phyloP scores from a whole-genome alignment of 2,113 vertebrate species.

The Delphinus delphis region DNA sequence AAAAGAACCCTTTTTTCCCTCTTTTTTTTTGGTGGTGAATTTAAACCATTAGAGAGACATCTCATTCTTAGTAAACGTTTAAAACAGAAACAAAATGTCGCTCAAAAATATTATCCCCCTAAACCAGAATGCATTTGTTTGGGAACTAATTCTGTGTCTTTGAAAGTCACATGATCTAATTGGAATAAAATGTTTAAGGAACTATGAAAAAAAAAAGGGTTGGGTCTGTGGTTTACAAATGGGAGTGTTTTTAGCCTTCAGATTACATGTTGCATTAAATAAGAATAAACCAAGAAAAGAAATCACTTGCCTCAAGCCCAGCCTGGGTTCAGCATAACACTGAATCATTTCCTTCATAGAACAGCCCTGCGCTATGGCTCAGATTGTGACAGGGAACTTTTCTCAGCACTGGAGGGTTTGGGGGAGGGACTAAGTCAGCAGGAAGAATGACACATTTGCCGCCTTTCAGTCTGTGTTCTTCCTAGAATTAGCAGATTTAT shows the following conservation, averaged over 20 bases:
- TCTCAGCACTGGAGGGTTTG: neutral
- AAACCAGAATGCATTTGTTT: slow-evolving; percentile 37
- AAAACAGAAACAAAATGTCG: neutral
- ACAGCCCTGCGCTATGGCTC: neutral
- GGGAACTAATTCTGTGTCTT: slow-evolving; percentile 39
- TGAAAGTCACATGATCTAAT: slow-evolving; percentile 14
- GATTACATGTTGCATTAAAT: slow-evolving; percentile 74
- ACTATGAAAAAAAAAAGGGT: neutral
- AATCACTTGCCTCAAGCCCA: neutral
- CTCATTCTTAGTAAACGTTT: neutral
- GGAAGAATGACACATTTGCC: neutral
- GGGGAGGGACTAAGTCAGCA: slow-evolving; percentile 28
- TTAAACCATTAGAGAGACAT: neutral
- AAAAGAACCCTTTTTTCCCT: neutral
- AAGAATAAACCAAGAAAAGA: slow-evolving; percentile 63
- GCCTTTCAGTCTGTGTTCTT: neutral
- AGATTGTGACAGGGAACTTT: slow-evolving; percentile 56
- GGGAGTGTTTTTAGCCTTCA: slow-evolving; percentile 78
- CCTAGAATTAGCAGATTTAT: neutral
- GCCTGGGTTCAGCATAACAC: slow-evolving; percentile 26
- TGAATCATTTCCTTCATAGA: neutral
- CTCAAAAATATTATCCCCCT: neutral
- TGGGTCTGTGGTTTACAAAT: slow-evolving; percentile 47
- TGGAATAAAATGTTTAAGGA: slow-evolving; percentile 23
- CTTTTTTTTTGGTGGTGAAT: neutral